phyloP scores from a whole-genome alignment of 2,888 invertebrate species.

The Hemithea aestivaria region DNA sequence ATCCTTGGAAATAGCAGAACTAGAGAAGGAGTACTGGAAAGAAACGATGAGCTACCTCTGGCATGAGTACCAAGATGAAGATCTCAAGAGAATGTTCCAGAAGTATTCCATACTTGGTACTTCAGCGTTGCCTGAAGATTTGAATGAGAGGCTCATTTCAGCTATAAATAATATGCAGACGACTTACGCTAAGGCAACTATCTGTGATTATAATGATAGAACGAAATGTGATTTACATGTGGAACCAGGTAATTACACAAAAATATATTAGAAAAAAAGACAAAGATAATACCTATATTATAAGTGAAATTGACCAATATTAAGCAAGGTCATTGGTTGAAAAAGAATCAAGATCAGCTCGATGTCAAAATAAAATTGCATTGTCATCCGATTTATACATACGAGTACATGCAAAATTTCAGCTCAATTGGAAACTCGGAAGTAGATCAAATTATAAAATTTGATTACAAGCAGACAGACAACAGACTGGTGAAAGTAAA shows the following conservation, averaged over 20 bases:
- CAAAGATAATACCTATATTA: too few species aligned
- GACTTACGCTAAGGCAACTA: slow-evolving; percentile 86
- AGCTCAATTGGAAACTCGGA: too few species aligned
- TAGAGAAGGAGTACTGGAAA: slow-evolving; percentile 82
- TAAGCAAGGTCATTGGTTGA: too few species aligned
- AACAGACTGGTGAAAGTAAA: too few species aligned
- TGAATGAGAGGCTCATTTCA: slow-evolving; percentile 80
- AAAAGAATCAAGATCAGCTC: too few species aligned
- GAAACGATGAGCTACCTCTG: slow-evolving; percentile 85
- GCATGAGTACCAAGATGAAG: slow-evolving; percentile 83
- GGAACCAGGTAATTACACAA: slow-evolving; percentile 84
- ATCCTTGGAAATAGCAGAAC: slow-evolving; percentile 64
- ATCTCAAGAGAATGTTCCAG: slow-evolving; percentile 86
- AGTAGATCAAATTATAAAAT: too few species aligned
- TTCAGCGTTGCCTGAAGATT: slow-evolving; percentile 85
- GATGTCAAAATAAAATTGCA: too few species aligned
- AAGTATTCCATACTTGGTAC: slow-evolving; percentile 84
- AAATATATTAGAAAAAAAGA: too few species aligned
- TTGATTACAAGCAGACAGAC: too few species aligned
- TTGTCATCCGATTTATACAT: too few species aligned
- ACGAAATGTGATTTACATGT: slow-evolving; percentile 84
- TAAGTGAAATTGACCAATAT: too few species aligned
- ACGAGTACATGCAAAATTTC: too few species aligned
- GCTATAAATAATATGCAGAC: slow-evolving; percentile 85
- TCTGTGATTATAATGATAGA: slow-evolving; percentile 83